Percentiles rank a stretch among this genome's conserved stretches.
phyloP scores from a whole-genome alignment of 1,140 invertebrate species.

The Conopomorpha cramerella region DNA sequence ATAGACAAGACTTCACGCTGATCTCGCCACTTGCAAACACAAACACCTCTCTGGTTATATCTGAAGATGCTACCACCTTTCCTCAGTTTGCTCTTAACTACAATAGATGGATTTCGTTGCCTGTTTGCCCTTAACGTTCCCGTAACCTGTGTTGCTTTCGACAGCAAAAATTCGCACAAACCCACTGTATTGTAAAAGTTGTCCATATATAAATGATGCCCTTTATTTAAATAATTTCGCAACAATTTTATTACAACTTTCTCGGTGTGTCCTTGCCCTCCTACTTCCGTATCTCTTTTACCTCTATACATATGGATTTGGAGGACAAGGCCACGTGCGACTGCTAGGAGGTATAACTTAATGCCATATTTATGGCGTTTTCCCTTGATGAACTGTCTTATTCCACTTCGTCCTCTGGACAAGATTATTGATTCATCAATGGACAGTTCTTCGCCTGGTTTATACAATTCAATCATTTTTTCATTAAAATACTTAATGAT shows the following conservation, averaged over 20 bases:
- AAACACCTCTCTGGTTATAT: not conserved
- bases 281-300: not conserved
- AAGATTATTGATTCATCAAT: not conserved
- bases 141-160: not conserved
- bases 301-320: not conserved
- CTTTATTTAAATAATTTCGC: too few relatives aligned
- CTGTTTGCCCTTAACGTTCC: not conserved
- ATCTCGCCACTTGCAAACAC: conserved; percentile 2
- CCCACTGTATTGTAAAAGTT: not conserved
- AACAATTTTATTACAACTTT: not conserved
- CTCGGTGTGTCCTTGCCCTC: not conserved
- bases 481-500: too few relatives aligned
- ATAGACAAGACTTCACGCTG: conserved; percentile 1
- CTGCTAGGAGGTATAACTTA: too few relatives aligned
- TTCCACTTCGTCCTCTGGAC: not conserved
- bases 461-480: not conserved
- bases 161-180: not conserved
- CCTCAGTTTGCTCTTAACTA: not conserved
- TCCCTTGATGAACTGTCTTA: not conserved
- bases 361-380: conserved; percentile 1
- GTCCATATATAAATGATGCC: not conserved
- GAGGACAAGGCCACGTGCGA: not conserved
- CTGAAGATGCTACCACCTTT: conserved; percentile 3
- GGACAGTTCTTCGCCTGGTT: not conserved
- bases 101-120: not conserved